A percentile compares a stretch with the other conserved stretches of the same genome.
phyloP scores from a whole-genome alignment of 2,797 vertebrate genomes.

The Enteromius argenteus region DNA sequence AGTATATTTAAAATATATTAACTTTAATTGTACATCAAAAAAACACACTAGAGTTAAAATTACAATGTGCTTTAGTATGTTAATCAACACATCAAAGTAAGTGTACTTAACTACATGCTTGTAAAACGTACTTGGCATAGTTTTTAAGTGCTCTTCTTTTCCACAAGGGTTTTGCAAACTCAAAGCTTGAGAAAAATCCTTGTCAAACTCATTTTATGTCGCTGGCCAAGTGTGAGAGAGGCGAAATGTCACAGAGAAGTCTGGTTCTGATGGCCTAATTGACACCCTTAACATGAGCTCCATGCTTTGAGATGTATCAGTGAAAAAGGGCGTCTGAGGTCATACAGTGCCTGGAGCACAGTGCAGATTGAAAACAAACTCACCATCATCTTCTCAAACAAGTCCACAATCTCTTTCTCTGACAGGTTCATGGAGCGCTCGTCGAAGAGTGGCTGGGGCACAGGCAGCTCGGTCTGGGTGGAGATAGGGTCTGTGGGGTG shows the following conservation, averaged over 20 bases:
- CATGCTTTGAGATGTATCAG: not conserved
- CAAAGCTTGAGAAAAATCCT: not conserved
- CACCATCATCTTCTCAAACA: slow-evolving; percentile 99
- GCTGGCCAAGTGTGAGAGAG: not conserved
- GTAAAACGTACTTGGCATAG: not conserved
- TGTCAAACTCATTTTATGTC: not conserved
- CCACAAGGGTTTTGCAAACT: not conserved
- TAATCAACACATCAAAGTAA: not conserved
- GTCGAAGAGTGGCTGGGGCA: slow-evolving; percentile 89
- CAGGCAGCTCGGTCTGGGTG: slow-evolving; percentile 84
- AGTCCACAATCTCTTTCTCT: slow-evolving; percentile 96
- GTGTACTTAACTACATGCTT: not conserved
- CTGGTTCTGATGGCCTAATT: slow-evolving; percentile 23
- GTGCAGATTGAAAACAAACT: slow-evolving; percentile 64
- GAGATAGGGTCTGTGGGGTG: slow-evolving; percentile 91
- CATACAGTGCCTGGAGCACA: slow-evolving; percentile 9
- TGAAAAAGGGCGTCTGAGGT: slow-evolving; percentile 9
- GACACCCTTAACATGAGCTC: slow-evolving; percentile 24
- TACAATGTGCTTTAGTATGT: not conserved
- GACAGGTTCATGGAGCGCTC: slow-evolving; percentile 94
- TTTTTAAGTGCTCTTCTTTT: not conserved
- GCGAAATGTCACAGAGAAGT: not conserved
- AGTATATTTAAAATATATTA: not conserved
- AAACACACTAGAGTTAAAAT: not conserved
- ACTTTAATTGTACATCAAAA: not conserved